Evolutionary conservation across 1,140 invertebrate genomes (phyloP), one percentile per base, ranked within the genome.

Genomic region (Caenorhabditis remanei): DNA sequence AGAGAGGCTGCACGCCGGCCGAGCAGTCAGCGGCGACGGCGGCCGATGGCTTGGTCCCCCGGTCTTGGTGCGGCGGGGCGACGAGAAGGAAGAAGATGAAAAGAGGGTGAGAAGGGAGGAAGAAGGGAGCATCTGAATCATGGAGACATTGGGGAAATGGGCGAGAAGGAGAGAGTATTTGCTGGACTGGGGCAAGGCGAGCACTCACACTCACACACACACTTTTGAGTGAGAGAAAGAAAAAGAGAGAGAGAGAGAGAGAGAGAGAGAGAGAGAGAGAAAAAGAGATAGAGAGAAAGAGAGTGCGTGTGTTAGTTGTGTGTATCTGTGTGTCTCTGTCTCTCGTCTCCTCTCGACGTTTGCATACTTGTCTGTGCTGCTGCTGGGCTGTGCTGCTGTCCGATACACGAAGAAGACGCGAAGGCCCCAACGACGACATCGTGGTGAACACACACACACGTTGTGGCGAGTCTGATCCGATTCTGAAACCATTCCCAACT

Each of bases 201-300:
- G 71, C 71, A 50, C 71, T 79, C 71, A 79, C 71, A 79, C 32
- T 32, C 32, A 79, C 50, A 79, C 46, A 79, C 71, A 79, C 71
- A 32, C 32, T 32, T 32, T 32, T 32, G 32, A 32, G 32, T 32
- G 0, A 32, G 32, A 32, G 32, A 32, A 32, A 32, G 32, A 32
- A 32, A 21, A 7, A 53, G 11, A 53, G 13, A 21, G 14, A 61
- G 14, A 61, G 14, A 19, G 58, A 8, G 50, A 53, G 50, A 53
- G 50, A 61, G 58, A n/a, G 58, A n/a, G 14, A 21, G 58, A n/a
- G 32, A 53, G 11, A 53, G 13, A 21, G 14, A 61, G 14, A 61
- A 14, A 19, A n/a, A 8, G 50, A 53, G 50, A 53, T 32, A 32
- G 24, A 9, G 61, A 11, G 13, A 79, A 4, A 50, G 46, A 13